Evolutionary conservation across 2,888 invertebrate genomes (phyloP).

Genomic region (Xestia c-nigrum): DNA sequence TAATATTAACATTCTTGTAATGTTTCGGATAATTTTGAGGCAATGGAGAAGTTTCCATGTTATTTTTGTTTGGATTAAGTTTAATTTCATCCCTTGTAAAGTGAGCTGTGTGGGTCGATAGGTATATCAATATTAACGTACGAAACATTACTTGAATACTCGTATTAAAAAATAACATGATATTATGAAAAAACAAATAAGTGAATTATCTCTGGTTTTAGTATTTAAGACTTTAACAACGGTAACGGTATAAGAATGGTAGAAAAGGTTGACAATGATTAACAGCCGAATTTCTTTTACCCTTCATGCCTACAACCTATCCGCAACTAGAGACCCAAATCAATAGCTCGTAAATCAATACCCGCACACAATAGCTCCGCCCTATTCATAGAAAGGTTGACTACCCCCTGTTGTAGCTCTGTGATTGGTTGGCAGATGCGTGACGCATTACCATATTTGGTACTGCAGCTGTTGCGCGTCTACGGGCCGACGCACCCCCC

Average conservation of each 20-base stretch:
- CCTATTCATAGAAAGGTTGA: slow-evolving; percentile 21
- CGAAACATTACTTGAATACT: no score
- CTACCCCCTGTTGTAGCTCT: neutral
- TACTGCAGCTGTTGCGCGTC: neutral
- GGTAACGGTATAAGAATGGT: neutral
- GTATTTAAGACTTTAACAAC: no score
- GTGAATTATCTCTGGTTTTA: no score
- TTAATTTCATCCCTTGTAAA: no score
- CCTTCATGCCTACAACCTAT: neutral
- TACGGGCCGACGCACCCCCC: neutral
- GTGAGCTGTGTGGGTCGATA: no score
- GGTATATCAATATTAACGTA: no score
- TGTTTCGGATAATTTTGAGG: no score
- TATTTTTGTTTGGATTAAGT: no score
- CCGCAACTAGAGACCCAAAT: neutral
- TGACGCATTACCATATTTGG: slow-evolving; percentile 29
- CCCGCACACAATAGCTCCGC: slow-evolving; percentile 16
- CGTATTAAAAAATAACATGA: no score
- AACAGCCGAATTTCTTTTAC: neutral
- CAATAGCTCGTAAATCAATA: neutral
- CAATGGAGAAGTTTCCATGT: no score
- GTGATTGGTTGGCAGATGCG: slow-evolving; percentile 17
- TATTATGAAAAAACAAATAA: no score
- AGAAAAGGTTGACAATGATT: neutral
- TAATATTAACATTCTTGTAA: no score